Base-by-base conservation (phyloP, 2,797 vertebrate species). In the Tapirus indicus region DNA sequence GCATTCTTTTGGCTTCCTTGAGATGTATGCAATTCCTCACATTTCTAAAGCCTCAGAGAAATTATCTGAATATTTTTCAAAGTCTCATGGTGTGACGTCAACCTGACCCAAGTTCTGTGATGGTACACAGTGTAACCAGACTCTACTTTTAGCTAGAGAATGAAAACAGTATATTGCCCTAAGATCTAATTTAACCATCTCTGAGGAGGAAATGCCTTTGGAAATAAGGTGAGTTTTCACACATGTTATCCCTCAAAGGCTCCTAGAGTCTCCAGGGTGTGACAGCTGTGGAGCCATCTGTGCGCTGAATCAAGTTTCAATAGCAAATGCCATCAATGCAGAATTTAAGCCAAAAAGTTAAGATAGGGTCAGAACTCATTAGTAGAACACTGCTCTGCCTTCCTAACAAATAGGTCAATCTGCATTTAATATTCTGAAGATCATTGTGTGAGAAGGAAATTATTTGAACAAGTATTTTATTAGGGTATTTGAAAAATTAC, bases 261-360 rank as follows among this genome's bases (percentile, higher is more conserved):
- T 93, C 66, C 41, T 83, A 49, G 44, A 82, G 20, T 83, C 93
- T 96, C 79, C 71, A 94, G 96, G 95, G 95, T 97, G 3, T 80
- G 96, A 95, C 97, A 98, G 91, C 94, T 97, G 97, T 93, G 87
- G n/a, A 74, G 47, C 93, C 96, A 98, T 97, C 96, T 97, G 97
- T 89, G 79, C 8, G 38, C 49, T 62, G 56, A 97, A 94, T 94
- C 54, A 72, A 49, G 25, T 94, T 85, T 88, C 85, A 88, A 44
- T 38, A 92, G 44, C 44, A 97, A 94, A 85, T 56, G 17, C 56
- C 23, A 1, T 91, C 72, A 94, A 68, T 85, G 54, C 6, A 74
- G 11, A 94, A 89, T 64, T 54, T 64, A 91, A 72, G 49, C 88
- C 96, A 96, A 90, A 82, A 93, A 88, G 32, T 87, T 84, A 89